These are phyloP conservation scores for Schlechtendalia chinensis DNA, from an alignment of 1,140 invertebrate genomes.

Conservation along the genomic window DNA sequence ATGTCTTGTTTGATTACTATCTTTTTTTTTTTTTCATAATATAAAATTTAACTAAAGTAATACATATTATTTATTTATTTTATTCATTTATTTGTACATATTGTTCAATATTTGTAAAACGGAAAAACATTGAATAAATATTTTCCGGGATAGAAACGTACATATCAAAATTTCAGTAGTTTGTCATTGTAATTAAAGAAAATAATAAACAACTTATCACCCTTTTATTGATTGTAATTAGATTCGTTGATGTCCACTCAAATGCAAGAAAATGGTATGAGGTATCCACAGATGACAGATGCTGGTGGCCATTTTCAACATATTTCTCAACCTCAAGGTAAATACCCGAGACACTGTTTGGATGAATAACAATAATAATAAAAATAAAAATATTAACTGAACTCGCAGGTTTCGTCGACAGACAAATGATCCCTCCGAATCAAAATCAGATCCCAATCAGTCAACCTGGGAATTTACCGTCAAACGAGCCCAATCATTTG, in stretches of 20 bases:
- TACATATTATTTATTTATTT: too few species aligned
- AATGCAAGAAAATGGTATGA: conserved; percentile 35
- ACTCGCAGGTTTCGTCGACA: conserved; percentile 8
- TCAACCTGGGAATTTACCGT: conserved; percentile 21
- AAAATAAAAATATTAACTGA: background rate
- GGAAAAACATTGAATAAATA: too few species aligned
- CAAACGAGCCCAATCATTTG: conserved; percentile 27
- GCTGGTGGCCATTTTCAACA: conserved; percentile 15
- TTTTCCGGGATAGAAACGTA: too few species aligned
- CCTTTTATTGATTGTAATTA: too few species aligned
- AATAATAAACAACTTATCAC: too few species aligned
- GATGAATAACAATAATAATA: background rate
- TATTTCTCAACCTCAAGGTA: conserved; percentile 34
- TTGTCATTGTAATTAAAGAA: too few species aligned
- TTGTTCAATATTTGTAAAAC: too few species aligned
- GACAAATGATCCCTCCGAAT: conserved; percentile 28
- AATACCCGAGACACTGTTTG: background rate
- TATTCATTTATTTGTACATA: too few species aligned
- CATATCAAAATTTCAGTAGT: background rate
- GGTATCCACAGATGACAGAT: conserved; percentile 22
- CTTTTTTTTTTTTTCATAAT: background rate
- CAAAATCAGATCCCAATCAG: background rate
- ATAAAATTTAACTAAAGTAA: too few species aligned
- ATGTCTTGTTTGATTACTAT: too few species aligned
- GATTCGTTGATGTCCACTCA: conserved; percentile 37